phyloP scores from a whole-genome alignment of 2,888 invertebrate genomes.

The Pseudeuparius sepicola region DNA sequence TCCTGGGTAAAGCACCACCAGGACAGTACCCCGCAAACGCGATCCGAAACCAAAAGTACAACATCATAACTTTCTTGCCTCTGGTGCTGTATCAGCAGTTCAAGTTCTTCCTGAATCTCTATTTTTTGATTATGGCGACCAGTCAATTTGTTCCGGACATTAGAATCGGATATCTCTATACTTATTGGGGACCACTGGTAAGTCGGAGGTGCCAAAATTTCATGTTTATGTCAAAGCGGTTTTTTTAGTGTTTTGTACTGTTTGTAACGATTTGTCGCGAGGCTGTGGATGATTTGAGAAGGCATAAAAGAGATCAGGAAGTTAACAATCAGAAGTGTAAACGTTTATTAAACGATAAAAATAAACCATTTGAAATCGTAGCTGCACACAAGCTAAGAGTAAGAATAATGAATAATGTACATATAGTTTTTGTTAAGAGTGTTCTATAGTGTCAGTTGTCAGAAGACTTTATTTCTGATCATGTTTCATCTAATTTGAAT shows the following conservation, averaged over 20 bases:
- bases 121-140: constrained; percentile 95
- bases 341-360: constrained; percentile 52
- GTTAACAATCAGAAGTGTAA: constrained; percentile 92
- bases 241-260: constrained; percentile 75
- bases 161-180: constrained; percentile 93
- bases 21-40: constrained; percentile 91
- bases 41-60: constrained; percentile 98
- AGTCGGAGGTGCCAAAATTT: constrained; percentile 28
- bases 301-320: constrained; percentile 89
- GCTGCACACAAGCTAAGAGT: constrained; percentile 79
- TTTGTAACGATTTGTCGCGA: constrained; percentile 93
- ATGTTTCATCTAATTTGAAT: too few relatives aligned
- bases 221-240: too few relatives aligned
- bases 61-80: constrained; percentile 79
- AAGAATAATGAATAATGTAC: too few relatives aligned
- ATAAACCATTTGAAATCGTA: constrained; percentile 56
- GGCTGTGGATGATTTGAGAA: constrained; percentile 89
- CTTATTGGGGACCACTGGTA: constrained; percentile 96
- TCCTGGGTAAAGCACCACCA: constrained; percentile 62
- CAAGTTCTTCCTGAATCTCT: constrained; percentile 95
- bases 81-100: constrained; percentile 97
- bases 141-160: constrained; percentile 98
- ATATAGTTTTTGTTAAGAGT: too few relatives aligned
- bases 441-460: too few relatives aligned
- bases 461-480: too few relatives aligned